Conservation (phyloP, 2,797 vertebrate genomes). For the Anas capensis region DNA sequence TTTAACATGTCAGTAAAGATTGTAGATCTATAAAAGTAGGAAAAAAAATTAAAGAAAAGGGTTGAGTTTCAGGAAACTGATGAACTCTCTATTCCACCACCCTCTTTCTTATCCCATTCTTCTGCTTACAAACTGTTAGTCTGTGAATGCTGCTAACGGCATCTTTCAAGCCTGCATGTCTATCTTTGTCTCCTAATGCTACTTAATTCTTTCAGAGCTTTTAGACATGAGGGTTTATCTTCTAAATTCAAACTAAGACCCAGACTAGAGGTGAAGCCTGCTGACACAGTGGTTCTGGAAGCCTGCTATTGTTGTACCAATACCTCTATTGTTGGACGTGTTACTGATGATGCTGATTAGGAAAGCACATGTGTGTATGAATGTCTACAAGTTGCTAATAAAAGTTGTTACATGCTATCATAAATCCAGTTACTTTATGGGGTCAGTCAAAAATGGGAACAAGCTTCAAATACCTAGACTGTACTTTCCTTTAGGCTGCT, state of each 20-base stretch:
- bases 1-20: neutral
- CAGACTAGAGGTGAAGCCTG: neutral
- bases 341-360: neutral
- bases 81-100: neutral
- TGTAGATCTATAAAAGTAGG: neutral
- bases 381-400: neutral
- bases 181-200: neutral
- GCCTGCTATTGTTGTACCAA: neutral
- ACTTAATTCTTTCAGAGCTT: neutral
- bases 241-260: neutral
- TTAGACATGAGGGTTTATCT: neutral
- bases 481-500: neutral
- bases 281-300: neutral
- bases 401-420: neutral
- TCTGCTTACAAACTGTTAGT: neutral
- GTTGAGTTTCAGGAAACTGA: neutral
- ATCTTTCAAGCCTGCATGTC: neutral
- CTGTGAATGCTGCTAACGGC: neutral
- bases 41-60: neutral
- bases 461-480: neutral
- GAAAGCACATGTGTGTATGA: neutral
- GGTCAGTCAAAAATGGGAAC: neutral
- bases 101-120: neutral
- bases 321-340: neutral
- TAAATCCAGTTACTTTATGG: neutral